phyloP scores from a whole-genome alignment of 1,140 invertebrate genomes.

The Macrobrachium nipponense region DNA sequence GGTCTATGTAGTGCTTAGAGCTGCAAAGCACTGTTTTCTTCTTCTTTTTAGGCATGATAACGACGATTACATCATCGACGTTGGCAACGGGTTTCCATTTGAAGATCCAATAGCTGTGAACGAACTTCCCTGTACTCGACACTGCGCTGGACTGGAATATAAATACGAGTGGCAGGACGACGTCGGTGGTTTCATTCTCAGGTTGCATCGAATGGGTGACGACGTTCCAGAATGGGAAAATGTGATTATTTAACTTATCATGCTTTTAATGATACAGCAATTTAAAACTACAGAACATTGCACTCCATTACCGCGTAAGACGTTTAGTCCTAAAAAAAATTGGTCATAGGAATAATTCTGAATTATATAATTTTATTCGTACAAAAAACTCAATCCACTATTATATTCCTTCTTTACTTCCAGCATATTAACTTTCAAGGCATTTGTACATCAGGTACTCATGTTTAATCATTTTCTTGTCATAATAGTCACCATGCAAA shows the following conservation, averaged over 20 bases:
- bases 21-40: not conserved
- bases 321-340: no score
- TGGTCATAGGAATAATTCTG: no score
- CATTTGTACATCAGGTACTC: no score
- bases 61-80: conserved; percentile 18
- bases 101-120: conserved; percentile 7
- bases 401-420: no score
- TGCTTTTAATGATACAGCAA: no score
- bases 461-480: no score
- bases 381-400: no score
- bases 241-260: not conserved
- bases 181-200: not conserved
- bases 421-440: no score
- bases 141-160: conserved; percentile 10
- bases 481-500: no score
- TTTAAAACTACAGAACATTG: no score
- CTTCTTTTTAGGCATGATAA: not conserved
- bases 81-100: conserved; percentile 5
- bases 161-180: not conserved
- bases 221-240: not conserved
- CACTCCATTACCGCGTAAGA: no score
- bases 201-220: not conserved
- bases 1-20: not conserved
- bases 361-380: no score
- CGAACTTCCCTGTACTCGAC: conserved; percentile 3